phyloP scores from a whole-genome alignment of 2,888 invertebrate species.

The Tenthredo notha region DNA sequence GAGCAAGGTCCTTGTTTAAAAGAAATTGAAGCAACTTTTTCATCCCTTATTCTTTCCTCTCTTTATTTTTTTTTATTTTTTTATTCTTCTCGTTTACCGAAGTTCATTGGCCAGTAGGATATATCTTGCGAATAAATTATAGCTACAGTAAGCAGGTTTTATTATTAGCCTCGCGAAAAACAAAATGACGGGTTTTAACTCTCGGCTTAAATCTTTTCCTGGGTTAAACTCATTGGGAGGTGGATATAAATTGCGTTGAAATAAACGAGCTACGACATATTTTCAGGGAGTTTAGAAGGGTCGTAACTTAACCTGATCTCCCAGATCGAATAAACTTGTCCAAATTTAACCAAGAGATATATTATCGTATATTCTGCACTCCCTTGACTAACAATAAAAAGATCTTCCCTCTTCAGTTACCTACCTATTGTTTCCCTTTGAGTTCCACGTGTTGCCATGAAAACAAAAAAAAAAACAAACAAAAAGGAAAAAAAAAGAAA shows the following conservation, averaged over 20 bases:
- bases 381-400: constrained; percentile 1
- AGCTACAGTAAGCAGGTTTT: background rate
- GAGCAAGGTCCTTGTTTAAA: background rate
- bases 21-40: constrained; percentile 17
- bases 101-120: background rate
- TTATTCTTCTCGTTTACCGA: background rate
- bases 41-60: background rate
- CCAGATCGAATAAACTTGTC: constrained; percentile 36
- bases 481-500: background rate
- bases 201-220: constrained; percentile 3
- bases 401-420: background rate
- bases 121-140: constrained; percentile 18
- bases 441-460: background rate
- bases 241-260: constrained; percentile 23
- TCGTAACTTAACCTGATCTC: constrained; percentile 19
- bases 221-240: background rate
- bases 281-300: constrained; percentile 14
- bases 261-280: constrained; percentile 35
- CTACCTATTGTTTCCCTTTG: background rate
- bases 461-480: background rate
- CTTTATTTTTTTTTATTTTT: no score
- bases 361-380: background rate
- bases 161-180: background rate
- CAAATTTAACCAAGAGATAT: background rate
- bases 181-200: constrained; percentile 31